These are phyloP conservation scores for Baccha elongata DNA, from an alignment of 2,888 invertebrate genomes.

Conservation along the genomic window DNA sequence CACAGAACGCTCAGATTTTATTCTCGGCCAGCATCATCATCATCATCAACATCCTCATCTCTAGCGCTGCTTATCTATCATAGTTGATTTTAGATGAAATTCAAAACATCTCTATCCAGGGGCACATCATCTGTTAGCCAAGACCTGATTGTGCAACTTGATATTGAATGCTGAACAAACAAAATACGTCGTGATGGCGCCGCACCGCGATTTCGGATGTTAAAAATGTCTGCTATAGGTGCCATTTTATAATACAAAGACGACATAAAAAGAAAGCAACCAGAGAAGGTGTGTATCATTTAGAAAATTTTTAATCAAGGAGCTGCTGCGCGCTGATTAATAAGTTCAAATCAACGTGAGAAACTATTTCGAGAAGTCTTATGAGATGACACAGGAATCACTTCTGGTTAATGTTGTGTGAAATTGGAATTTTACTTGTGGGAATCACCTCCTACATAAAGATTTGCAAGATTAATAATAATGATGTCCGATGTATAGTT, in stretches of 20 bases:
- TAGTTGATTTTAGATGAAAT: slow-evolving; percentile 31
- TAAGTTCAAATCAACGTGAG: slow-evolving; percentile 63
- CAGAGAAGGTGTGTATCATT: slow-evolving; percentile 52
- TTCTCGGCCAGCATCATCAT: slow-evolving; percentile 51
- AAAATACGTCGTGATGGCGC: slow-evolving; percentile 49
- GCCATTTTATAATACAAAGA: slow-evolving; percentile 37
- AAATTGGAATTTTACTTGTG: slow-evolving; percentile 47
- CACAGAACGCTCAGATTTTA: slow-evolving; percentile 10
- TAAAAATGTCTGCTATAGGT: neutral
- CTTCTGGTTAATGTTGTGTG: slow-evolving; percentile 66
- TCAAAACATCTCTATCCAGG: slow-evolving; percentile 46
- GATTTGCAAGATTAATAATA: slow-evolving; percentile 16
- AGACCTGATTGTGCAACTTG: slow-evolving; percentile 51
- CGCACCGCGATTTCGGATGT: neutral
- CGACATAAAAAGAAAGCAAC: slow-evolving; percentile 21
- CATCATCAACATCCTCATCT: slow-evolving; percentile 36
- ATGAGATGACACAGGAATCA: slow-evolving; percentile 49
- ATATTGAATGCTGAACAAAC: slow-evolving; percentile 50
- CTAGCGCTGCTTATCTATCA: slow-evolving; percentile 15
- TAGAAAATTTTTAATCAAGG: slow-evolving; percentile 41
- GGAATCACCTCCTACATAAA: slow-evolving; percentile 36
- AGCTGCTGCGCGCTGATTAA: slow-evolving; percentile 46
- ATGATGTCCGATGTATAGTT: neutral
- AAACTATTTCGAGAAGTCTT: slow-evolving; percentile 58
- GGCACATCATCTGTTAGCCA: slow-evolving; percentile 26